Evolutionary conservation across 2,113 vertebrate genomes (phyloP), one percentile per base, ranked within the genome.

Genomic region (Ictalurus furcatus): DNA sequence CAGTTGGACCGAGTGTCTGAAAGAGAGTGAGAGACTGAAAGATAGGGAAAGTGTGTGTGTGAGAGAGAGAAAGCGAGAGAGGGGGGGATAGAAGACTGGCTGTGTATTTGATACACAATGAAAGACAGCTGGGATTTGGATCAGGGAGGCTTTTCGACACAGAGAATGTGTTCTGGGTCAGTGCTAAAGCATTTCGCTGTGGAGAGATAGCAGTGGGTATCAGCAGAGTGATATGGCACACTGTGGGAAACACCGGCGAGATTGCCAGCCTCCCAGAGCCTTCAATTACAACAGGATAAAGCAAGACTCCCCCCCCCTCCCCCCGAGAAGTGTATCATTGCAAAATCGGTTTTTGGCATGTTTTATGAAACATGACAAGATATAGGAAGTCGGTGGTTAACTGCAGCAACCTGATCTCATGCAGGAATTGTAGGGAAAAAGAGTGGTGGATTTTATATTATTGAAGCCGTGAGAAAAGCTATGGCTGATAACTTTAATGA

Each of bases 91-190:
- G 85, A 85, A 85, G 40, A 85, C 89, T 37, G 84, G 83, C 85
- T 82, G 87, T 90, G 91, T 89, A 87, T 83, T 82, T 28, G 76
- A 67, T 65, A 88, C 79, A 84, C 90, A 91, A 85, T 88, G 65
- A 82, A 85, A 84, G 78, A 91, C 88, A 86, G 90, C 90, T 92
- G 90, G 86, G 92, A 90, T 89, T 91, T 89, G 90, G 90, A 92
- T 88, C 88, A 89, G 88, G 86, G 88, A 88, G 88, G 90, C 61
- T 87, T 90, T 89, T 54, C 89, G 88, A 91, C 87, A 87, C 82
- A 88, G 89, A 80, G 88, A 92, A 88, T 91, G 90, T 91, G 91
- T 91, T 88, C 91, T 81, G 91, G 91, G 90, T 92, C 91, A 91
- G 90, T 59, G 84, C 85, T 81, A 85, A 90, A 89, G 91, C 87